Evolutionary conservation across 2,888 invertebrate species (phyloP).

Genomic region (Cataglyphis livida): DNA sequence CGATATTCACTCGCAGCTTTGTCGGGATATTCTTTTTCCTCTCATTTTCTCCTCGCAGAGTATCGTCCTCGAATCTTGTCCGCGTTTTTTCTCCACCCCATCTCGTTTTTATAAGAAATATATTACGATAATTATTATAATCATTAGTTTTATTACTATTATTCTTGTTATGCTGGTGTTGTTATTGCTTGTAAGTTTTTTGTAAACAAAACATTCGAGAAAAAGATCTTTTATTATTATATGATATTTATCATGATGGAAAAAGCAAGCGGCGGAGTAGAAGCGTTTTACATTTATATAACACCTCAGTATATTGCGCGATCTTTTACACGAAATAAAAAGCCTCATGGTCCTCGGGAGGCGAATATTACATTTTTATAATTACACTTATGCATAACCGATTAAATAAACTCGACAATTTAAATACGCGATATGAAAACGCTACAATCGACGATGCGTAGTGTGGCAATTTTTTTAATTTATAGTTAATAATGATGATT

Average conservation of each 20-base stretch:
- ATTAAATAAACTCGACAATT: neutral
- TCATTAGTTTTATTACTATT: constrained; percentile 4
- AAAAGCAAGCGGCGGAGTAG: neutral
- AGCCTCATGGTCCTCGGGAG: neutral
- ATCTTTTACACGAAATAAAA: neutral
- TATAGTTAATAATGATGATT: neutral
- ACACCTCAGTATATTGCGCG: neutral
- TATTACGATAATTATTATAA: constrained; percentile 15
- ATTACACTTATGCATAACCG: neutral
- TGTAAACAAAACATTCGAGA: neutral
- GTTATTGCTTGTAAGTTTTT: neutral
- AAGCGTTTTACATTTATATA: neutral
- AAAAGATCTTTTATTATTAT: neutral
- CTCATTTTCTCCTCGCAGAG: neutral
- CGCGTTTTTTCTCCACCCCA: neutral
- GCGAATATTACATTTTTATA: constrained; percentile 12
- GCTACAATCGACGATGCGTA: neutral
- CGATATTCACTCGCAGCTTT: constrained; percentile 2
- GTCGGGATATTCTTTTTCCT: neutral
- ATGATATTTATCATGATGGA: neutral
- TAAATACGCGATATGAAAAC: neutral
- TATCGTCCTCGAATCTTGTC: neutral
- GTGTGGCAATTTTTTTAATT: neutral
- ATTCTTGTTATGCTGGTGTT: neutral
- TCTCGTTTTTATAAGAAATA: neutral